Evolutionary conservation across 2,888 invertebrate species (phyloP).

Genomic region (Creontiades dilutus): DNA sequence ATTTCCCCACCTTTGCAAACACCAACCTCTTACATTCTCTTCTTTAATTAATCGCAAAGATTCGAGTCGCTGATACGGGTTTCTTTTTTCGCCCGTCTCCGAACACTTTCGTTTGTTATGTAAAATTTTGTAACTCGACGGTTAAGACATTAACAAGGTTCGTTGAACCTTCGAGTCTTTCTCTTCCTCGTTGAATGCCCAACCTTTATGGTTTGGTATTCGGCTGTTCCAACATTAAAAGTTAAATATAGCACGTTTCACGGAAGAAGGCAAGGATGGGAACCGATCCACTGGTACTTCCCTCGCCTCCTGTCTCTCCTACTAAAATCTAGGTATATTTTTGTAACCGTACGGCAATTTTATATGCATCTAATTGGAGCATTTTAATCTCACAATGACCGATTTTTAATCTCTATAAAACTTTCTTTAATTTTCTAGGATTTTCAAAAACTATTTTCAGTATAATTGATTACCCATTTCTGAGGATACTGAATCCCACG

Average conservation of each 20-base stretch:
- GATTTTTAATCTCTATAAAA: no score
- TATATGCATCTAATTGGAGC: no score
- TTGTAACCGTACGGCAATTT: no score
- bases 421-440: no score
- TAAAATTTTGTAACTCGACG: conserved; percentile 45
- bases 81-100: conserved; percentile 46
- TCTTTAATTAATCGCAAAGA: conserved; percentile 45
- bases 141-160: conserved; percentile 41
- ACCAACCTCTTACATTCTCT: conserved; percentile 31
- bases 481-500: no score
- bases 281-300: no score
- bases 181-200: conserved; percentile 35
- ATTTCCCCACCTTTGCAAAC: conserved; percentile 3
- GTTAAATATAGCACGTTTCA: not conserved
- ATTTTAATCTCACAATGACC: no score
- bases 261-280: not conserved
- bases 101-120: conserved; percentile 54
- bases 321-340: no score
- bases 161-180: conserved; percentile 29
- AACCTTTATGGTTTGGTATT: conserved; percentile 20
- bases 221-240: not conserved
- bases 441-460: no score
- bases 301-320: no score
- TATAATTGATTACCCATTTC: no score
- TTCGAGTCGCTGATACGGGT: conserved; percentile 19